Percentiles rank a stretch among this genome's conserved stretches.
Conservation (phyloP, 2,797 vertebrate genomes). For the Pantherophis alleghaniensis region DNA sequence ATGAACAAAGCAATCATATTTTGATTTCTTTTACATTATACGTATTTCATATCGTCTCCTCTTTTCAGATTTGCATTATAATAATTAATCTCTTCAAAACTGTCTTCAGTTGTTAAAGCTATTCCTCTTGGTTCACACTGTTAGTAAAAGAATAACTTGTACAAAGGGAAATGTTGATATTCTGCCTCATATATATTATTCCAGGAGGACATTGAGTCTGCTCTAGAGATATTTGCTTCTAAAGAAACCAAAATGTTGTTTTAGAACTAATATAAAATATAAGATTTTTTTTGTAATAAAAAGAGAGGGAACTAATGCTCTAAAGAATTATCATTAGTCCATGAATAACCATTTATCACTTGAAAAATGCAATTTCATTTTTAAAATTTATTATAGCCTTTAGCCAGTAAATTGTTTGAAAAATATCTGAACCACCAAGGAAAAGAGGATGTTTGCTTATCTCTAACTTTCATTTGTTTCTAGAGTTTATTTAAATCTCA, state of each 20-base stretch:
- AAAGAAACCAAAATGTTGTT: not conserved
- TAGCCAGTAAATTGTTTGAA: conserved; percentile 14
- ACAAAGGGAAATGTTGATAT: not conserved
- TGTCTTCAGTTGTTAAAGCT: not conserved
- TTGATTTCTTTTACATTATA: not conserved
- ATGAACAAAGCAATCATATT: not conserved
- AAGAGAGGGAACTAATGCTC: conserved; percentile 1
- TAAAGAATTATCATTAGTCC: conserved; percentile 24
- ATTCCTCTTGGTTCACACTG: not conserved
- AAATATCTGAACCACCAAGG: conserved; percentile 7
- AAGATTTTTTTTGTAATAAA: not conserved
- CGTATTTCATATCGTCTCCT: not conserved
- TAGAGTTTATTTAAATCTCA: conserved; percentile 23
- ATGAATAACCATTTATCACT: conserved; percentile 18
- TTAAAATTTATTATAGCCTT: not conserved
- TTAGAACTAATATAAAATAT: conserved; percentile 23
- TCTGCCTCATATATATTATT: not conserved
- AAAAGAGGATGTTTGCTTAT: conserved; percentile 32
- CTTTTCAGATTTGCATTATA: not conserved
- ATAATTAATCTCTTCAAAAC: not conserved
- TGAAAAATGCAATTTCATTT: conserved; percentile 1
- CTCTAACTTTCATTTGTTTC: not conserved
- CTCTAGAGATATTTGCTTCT: not conserved
- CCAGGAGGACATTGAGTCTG: not conserved
- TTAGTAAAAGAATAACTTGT: not conserved